Conservation (phyloP, 2,797 vertebrate species). For the Xenentodon cancila region DNA sequence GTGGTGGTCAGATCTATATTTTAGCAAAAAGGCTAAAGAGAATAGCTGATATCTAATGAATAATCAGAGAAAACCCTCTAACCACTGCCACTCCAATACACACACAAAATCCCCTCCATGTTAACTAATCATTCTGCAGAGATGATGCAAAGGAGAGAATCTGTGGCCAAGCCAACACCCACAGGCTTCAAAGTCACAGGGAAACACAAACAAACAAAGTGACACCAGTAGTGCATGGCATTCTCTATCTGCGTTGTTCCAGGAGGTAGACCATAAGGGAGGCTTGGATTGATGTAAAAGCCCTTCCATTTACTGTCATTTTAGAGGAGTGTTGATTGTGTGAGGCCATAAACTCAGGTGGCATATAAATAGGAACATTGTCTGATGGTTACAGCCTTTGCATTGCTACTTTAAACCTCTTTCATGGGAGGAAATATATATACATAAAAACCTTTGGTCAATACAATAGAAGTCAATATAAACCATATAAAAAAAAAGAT, state of each 20-base stretch:
- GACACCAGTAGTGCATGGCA: conserved; percentile 37
- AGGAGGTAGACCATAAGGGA: conserved; percentile 50
- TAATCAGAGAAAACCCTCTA: not conserved
- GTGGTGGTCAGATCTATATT: not conserved
- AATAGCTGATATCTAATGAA: not conserved
- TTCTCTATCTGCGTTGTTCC: conserved; percentile 53
- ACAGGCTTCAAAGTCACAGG: conserved; percentile 53
- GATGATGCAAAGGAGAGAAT: conserved; percentile 47
- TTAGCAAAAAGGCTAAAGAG: not conserved
- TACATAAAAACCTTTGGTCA: no score
- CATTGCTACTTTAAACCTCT: not conserved
- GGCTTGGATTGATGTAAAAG: conserved; percentile 43
- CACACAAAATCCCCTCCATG: not conserved
- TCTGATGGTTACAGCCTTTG: conserved; percentile 15
- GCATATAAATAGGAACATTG: conserved; percentile 41
- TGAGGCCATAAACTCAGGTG: conserved; percentile 11
- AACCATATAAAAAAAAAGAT: no score
- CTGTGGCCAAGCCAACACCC: conserved; percentile 55
- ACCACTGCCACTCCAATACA: not conserved
- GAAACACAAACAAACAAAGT: conserved; percentile 53
- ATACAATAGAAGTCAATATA: no score
- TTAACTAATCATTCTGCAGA: conserved; percentile 53
- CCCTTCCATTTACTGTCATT: conserved; percentile 30
- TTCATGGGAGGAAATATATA: not conserved
- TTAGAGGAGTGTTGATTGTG: not conserved